Conservation (phyloP, 1,140 invertebrate species). For the Condylostylus longicornis region DNA sequence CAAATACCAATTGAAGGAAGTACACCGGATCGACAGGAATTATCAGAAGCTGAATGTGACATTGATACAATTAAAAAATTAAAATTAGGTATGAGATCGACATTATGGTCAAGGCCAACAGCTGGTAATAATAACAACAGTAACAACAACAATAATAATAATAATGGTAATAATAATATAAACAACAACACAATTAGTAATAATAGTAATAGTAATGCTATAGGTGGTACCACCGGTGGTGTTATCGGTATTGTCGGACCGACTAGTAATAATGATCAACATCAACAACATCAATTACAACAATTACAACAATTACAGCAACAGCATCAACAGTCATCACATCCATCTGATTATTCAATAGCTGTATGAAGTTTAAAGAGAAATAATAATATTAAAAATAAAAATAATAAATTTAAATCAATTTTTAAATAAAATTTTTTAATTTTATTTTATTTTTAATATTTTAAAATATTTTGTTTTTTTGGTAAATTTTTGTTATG, state of each 20-base stretch:
- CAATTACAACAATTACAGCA: constrained; percentile 19
- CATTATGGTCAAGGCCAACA: constrained; percentile 52
- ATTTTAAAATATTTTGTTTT: not conserved
- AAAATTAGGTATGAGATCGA: constrained; percentile 51
- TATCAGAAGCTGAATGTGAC: constrained; percentile 56
- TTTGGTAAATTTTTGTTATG: no score
- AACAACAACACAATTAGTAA: constrained; percentile 19
- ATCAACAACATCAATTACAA: constrained; percentile 2
- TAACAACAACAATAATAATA: constrained; percentile 14
- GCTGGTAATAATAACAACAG: constrained; percentile 36
- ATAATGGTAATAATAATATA: constrained; percentile 8
- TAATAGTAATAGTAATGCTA: constrained; percentile 1
- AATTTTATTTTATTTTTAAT: not conserved
- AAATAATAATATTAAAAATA: not conserved
- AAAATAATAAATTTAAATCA: not conserved
- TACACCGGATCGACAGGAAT: constrained; percentile 37
- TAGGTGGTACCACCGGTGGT: no score
- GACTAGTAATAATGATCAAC: no score
- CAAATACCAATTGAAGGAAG: constrained; percentile 20
- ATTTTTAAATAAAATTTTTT: not conserved
- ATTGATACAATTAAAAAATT: constrained; percentile 61
- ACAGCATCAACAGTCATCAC: constrained; percentile 8
- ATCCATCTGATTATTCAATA: constrained; percentile 29
- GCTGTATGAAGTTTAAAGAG: constrained; percentile 23
- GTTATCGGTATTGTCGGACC: no score